A percentile compares a stretch with the other conserved stretches of the same genome.
Evolutionary conservation across 2,113 vertebrate genomes (phyloP).

Genomic region (Eira barbara): DNA sequence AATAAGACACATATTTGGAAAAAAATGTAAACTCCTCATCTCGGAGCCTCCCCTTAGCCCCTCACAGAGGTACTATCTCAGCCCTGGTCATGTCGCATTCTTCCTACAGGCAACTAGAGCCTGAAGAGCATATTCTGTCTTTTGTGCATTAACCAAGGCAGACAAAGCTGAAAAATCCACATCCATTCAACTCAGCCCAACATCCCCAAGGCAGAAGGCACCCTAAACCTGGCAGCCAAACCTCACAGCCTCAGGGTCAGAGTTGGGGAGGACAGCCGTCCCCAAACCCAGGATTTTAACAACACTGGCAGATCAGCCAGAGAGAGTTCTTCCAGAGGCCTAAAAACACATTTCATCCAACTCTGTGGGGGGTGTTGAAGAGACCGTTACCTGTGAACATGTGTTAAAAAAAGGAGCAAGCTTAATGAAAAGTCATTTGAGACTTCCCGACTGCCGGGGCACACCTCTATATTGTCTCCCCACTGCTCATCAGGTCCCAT

Average conservation of each 20-base stretch:
- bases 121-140: neutral
- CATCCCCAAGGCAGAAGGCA: neutral
- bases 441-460: neutral
- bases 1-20: neutral
- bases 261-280: neutral
- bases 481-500: neutral
- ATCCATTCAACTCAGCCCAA: neutral
- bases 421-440: neutral
- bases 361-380: neutral
- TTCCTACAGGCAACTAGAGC: neutral
- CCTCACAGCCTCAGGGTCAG: neutral
- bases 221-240: neutral
- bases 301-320: neutral
- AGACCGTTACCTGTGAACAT: neutral
- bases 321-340: neutral
- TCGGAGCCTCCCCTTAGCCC: neutral
- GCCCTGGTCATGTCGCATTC: neutral
- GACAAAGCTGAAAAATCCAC: neutral
- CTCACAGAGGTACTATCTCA: neutral
- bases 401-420: neutral
- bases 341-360: neutral
- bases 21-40: constrained; percentile 26
- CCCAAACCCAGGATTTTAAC: neutral
- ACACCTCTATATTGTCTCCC: neutral
- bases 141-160: neutral